These are phyloP conservation scores for Acinonyx jubatus DNA, from an alignment of 2,113 vertebrate species.

Conservation along the genomic window DNA sequence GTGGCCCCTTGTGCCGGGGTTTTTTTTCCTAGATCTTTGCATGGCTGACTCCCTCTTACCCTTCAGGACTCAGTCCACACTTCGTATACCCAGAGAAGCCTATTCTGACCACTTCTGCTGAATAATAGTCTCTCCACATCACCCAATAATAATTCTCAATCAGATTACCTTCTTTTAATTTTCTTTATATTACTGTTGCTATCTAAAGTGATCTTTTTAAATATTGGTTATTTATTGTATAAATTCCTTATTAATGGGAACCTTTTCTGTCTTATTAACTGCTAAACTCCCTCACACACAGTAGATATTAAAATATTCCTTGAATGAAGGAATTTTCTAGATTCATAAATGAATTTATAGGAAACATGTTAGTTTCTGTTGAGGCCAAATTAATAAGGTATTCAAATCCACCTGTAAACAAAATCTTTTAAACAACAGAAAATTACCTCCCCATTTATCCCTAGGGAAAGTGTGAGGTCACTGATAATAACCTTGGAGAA, in stretches of 20 bases:
- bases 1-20: not conserved
- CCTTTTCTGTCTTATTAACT: not conserved
- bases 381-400: not conserved
- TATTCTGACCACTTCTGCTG: not conserved
- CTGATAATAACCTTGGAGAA: not conserved
- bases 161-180: slow-evolving; percentile 15
- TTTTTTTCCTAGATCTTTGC: not conserved
- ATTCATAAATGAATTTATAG: slow-evolving; percentile 17
- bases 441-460: not conserved
- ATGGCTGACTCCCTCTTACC: not conserved
- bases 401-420: slow-evolving; percentile 19
- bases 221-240: not conserved
- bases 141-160: not conserved
- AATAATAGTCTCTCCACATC: not conserved
- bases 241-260: not conserved
- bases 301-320: not conserved
- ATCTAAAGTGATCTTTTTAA: slow-evolving; percentile 42
- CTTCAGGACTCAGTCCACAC: not conserved
- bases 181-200: slow-evolving; percentile 11
- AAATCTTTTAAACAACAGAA: slow-evolving; percentile 41
- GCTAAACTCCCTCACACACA: not conserved
- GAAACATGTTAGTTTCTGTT: slow-evolving; percentile 10
- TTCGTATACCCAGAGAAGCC: not conserved
- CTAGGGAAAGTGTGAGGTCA: not conserved
- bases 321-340: slow-evolving; percentile 34